Evolutionary conservation across 2,888 invertebrate genomes (phyloP).

Genomic region (Nysson spinosus): DNA sequence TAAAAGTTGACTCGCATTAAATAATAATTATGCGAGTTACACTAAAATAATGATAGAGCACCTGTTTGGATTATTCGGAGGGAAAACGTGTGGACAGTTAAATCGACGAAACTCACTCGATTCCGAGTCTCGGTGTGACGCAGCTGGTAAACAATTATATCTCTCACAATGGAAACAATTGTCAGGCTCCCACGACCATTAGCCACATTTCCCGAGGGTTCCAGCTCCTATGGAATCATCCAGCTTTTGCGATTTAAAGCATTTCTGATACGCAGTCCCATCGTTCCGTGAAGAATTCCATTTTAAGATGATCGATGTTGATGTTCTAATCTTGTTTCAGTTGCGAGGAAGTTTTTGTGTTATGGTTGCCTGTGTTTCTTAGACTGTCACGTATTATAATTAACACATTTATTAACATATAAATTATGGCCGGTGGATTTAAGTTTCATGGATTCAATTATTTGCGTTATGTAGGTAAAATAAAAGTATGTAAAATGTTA

Average conservation of each 20-base stretch:
- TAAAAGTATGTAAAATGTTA: no score
- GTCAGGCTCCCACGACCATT: conserved; percentile 72
- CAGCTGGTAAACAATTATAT: conserved; percentile 71
- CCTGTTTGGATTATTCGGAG: not conserved
- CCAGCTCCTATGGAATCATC: conserved; percentile 20
- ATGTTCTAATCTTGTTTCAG: no score
- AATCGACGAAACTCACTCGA: conserved; percentile 10
- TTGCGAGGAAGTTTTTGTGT: no score
- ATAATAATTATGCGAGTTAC: no score
- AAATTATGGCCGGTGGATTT: no score
- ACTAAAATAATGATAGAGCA: not conserved
- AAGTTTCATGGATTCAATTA: no score
- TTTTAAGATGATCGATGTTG: not conserved
- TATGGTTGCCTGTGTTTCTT: no score
- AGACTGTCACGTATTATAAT: no score
- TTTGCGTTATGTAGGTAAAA: no score
- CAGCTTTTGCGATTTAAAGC: conserved; percentile 20
- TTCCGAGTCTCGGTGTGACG: conserved; percentile 58
- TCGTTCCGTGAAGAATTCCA: not conserved
- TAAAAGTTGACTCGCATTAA: no score
- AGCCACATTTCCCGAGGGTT: conserved; percentile 56
- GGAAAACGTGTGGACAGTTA: not conserved
- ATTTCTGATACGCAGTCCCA: not conserved
- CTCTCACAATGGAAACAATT: conserved; percentile 72
- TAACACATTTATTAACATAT: no score